Evolutionary conservation across 2,113 vertebrate species (phyloP).

Genomic region (Nannobrachium achirus): DNA sequence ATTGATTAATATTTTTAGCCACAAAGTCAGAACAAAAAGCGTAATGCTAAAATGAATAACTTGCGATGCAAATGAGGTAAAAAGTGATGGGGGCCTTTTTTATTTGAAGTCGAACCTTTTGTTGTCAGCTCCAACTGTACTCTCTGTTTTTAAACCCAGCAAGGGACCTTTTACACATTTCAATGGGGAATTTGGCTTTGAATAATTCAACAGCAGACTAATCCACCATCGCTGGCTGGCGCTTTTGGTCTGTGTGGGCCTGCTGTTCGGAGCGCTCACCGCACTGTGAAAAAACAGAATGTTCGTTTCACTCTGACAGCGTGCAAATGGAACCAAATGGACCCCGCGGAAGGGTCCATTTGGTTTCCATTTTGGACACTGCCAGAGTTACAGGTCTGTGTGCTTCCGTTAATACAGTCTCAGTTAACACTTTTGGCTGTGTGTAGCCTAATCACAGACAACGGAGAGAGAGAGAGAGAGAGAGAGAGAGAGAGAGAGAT

Average conservation of each 20-base stretch:
- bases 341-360: too few relatives aligned
- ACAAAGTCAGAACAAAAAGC: constrained; percentile 66
- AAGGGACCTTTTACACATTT: constrained; percentile 80
- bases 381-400: too few relatives aligned
- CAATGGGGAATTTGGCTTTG: constrained; percentile 76
- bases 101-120: constrained; percentile 78
- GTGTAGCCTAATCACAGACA: constrained; percentile 56
- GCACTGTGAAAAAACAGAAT: background rate
- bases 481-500: constrained; percentile 48
- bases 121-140: constrained; percentile 76
- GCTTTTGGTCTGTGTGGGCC: constrained; percentile 74
- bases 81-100: constrained; percentile 68
- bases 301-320: too few relatives aligned
- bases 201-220: constrained; percentile 79
- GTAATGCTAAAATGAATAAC: constrained; percentile 70
- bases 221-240: constrained; percentile 71
- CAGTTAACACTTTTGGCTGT: too few relatives aligned
- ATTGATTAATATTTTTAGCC: constrained; percentile 58
- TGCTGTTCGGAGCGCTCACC: constrained; percentile 60
- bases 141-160: constrained; percentile 75
- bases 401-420: too few relatives aligned
- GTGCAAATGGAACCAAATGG: too few relatives aligned
- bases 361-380: too few relatives aligned
- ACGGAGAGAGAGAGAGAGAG: constrained; percentile 52
- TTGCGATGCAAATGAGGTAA: constrained; percentile 76